Evolutionary conservation across 2,888 invertebrate genomes (phyloP).

Genomic region (Drosophila melanosoma): DNA sequence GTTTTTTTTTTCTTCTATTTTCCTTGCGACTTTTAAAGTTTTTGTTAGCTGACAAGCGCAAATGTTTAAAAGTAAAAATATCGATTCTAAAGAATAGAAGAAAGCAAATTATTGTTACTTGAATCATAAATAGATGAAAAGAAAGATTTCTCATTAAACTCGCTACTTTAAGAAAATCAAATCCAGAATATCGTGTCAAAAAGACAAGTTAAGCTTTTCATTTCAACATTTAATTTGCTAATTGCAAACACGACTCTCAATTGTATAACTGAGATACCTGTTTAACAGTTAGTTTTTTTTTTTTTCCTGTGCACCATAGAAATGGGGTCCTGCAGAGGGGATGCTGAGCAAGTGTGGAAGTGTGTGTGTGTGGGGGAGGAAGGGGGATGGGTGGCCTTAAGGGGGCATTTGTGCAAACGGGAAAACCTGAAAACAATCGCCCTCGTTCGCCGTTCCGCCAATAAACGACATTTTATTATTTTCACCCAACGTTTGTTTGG

Average conservation of each 20-base stretch:
- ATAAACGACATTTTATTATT: slow-evolving; percentile 78
- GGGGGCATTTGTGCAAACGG: slow-evolving; percentile 13
- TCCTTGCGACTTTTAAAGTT: slow-evolving; percentile 2
- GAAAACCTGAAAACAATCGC: slow-evolving; percentile 54
- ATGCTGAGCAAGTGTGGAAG: no score
- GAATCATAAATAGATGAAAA: no score
- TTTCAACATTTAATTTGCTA: slow-evolving; percentile 48
- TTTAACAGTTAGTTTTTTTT: slow-evolving; percentile 9
- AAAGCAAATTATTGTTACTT: no score
- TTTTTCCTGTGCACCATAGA: neutral
- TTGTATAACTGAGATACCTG: slow-evolving; percentile 8
- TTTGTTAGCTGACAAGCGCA: neutral
- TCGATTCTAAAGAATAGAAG: no score
- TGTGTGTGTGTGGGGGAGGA: neutral
- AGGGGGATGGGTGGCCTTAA: no score
- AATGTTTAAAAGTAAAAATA: neutral
- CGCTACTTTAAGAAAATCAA: neutral
- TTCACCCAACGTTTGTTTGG: slow-evolving; percentile 45
- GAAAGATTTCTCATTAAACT: no score
- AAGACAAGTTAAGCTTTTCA: slow-evolving; percentile 52
- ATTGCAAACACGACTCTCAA: slow-evolving; percentile 27
- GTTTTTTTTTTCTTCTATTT: neutral
- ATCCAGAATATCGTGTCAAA: neutral
- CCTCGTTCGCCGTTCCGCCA: slow-evolving; percentile 53
- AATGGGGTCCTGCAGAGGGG: neutral